Percentiles rank a stretch among this genome's conserved stretches.
phyloP scores from a whole-genome alignment of 2,113 vertebrate genomes.

The Rhagologus leucostigma region DNA sequence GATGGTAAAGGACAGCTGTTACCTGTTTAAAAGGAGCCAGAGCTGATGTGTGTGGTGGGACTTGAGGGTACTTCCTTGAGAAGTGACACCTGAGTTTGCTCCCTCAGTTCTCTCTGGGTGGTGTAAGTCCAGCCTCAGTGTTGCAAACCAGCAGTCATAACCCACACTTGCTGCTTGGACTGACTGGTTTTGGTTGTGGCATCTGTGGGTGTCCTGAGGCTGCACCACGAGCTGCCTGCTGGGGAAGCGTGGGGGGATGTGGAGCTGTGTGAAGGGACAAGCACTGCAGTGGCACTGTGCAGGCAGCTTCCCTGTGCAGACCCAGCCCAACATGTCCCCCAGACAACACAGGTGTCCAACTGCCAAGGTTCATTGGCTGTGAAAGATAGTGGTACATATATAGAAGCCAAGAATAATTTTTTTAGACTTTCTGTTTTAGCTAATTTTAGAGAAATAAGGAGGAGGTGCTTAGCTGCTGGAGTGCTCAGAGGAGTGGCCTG shows the following conservation, averaged over 20 bases:
- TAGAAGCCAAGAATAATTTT: background rate
- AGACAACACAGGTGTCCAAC: fast-evolving
- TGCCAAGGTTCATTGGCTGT: background rate
- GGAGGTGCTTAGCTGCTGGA: background rate
- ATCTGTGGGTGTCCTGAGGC: background rate
- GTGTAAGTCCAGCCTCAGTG: background rate
- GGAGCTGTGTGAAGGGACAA: background rate
- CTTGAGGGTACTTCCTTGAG: background rate
- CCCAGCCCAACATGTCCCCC: background rate
- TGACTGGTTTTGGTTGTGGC: background rate
- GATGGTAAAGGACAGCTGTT: background rate
- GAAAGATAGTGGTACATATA: background rate
- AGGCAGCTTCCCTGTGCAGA: background rate
- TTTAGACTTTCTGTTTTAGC: background rate
- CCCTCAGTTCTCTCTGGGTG: background rate
- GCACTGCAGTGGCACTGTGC: background rate
- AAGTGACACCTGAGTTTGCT: background rate
- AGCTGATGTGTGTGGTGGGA: background rate
- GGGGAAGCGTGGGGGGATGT: background rate
- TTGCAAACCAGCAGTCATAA: background rate
- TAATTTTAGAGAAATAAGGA: background rate
- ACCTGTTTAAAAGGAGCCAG: background rate
- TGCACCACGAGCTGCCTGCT: background rate
- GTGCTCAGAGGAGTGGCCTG: background rate
- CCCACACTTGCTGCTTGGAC: background rate